These are phyloP conservation scores for Acleris literana DNA, from an alignment of 2,888 invertebrate species.

Conservation along the genomic window DNA sequence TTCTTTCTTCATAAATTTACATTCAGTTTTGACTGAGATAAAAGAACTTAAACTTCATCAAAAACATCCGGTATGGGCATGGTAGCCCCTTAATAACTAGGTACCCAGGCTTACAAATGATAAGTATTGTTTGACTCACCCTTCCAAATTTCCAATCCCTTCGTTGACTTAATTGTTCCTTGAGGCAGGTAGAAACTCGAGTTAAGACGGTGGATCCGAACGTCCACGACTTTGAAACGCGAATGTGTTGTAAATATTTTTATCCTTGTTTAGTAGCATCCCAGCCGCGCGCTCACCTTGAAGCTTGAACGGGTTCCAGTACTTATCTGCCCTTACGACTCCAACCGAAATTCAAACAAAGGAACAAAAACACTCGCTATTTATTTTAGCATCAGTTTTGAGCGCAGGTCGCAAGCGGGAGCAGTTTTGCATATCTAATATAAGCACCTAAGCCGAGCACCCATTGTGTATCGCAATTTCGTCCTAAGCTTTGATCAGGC, in stretches of 20 bases:
- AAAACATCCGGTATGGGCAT: no score
- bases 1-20: no score
- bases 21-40: no score
- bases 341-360: conserved; percentile 35
- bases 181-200: conserved; percentile 57
- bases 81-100: no score
- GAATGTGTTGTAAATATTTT: conserved; percentile 73
- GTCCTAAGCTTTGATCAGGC: no score
- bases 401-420: conserved; percentile 29
- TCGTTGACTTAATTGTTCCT: conserved; percentile 3
- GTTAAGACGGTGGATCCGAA: conserved; percentile 41
- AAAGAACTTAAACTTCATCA: no score
- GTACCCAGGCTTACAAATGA: no score
- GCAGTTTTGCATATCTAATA: conserved; percentile 7
- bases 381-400: conserved; percentile 33
- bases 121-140: not conserved
- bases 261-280: conserved; percentile 66
- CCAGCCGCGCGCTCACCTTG: conserved; percentile 72
- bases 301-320: conserved; percentile 67
- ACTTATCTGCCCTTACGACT: conserved; percentile 56
- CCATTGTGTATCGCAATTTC: no score
- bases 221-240: conserved; percentile 65
- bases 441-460: no score
- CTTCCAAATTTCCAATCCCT: not conserved
- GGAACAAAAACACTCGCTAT: conserved; percentile 32